phyloP scores from a whole-genome alignment of 2,113 vertebrate species.

The Mesitornis unicolor region DNA sequence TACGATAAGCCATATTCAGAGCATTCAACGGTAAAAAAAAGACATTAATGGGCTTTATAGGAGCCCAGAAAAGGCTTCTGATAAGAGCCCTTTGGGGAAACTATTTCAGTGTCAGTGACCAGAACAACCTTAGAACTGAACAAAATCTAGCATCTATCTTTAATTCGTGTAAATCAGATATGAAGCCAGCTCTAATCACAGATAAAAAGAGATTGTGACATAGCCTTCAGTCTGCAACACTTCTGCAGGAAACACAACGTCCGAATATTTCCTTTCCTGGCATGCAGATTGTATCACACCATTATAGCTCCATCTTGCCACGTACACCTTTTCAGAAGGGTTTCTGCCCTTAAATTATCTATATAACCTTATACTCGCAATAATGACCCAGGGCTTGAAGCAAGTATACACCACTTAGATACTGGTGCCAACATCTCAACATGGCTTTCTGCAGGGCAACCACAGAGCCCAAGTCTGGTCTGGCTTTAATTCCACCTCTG shows the following conservation, averaged over 20 bases:
- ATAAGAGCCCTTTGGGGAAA: background rate
- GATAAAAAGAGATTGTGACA: background rate
- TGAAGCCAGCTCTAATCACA: background rate
- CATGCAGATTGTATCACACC: fast-evolving
- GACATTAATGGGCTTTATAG: background rate
- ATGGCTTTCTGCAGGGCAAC: background rate
- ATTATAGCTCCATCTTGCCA: background rate
- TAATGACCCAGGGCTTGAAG: background rate
- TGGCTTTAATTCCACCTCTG: background rate
- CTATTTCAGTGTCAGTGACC: background rate
- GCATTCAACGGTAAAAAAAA: background rate
- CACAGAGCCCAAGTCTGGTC: background rate
- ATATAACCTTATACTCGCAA: background rate
- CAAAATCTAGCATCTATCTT: background rate
- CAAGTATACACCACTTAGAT: background rate
- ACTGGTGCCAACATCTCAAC: background rate
- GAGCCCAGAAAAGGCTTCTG: background rate
- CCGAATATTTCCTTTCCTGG: background rate
- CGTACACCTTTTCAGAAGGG: background rate
- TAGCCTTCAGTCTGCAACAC: background rate
- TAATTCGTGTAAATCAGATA: background rate
- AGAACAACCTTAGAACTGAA: background rate
- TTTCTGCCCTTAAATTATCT: background rate
- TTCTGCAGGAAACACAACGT: background rate
- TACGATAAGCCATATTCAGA: background rate